Evolutionary conservation across 2,888 invertebrate species (phyloP), one percentile per base, ranked within the genome.

Genomic region (Dione juno): DNA sequence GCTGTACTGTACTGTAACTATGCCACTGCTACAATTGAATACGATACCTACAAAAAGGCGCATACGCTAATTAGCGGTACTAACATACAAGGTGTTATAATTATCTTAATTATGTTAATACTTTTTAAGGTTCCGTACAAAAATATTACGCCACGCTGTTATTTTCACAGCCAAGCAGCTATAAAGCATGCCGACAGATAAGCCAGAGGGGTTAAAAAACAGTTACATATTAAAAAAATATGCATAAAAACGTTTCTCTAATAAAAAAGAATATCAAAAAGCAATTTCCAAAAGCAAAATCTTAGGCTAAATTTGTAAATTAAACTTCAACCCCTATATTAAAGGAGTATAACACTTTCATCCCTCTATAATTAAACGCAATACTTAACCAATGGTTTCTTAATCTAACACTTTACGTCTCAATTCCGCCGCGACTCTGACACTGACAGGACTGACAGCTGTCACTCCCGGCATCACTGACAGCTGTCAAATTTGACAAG

Each of bases 361-460:
- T 72, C 70, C 72, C 64, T 82, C 75, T 90, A 81, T 92, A 87
- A 92, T 92, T 92, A 92, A 87, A 83, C 78, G 80, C 81, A 74
- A 81, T 84, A 88, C 78, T 69, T 90, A 92, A 92, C 92, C 83
- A 86, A 72, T 75, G 88, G 89, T 86, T 83, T 83, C 82, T 85
- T 87, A 77, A 53, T 82, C 80, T 86, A 88, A 87, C 89, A 83
- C 87, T 81, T 80, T 81, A 86, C 84, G 81, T 90, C 88, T 90
- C 86, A 84, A 88, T 88, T 85, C 80, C 80, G 79, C 76, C 35
- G n/a, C 28, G 45, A 68, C n/a, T 58, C 70, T 59, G 50, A 16
- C 54, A 54, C 72, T 59, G 72, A 67, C 67, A 70, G 67, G 85
- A 37, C 72, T 59, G 72, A 67, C 67, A 70, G 70, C 85, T 86